phyloP scores from a whole-genome alignment of 2,888 invertebrate species.

The Andrena haemorrhoa region DNA sequence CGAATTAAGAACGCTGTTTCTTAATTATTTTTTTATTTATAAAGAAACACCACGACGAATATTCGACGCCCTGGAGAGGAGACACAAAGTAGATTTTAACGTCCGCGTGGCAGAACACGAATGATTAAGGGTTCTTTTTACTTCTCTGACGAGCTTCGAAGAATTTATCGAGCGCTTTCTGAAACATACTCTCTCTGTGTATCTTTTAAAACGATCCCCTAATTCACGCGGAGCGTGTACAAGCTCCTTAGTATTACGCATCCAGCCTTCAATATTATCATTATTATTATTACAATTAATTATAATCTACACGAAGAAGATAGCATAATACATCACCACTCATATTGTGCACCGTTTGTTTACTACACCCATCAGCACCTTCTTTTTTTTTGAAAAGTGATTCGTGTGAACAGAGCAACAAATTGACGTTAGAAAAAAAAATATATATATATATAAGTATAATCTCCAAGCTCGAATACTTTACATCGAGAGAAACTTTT shows the following conservation, averaged over 20 bases:
- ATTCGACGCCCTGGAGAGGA: slow-evolving; percentile 40
- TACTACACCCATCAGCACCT: slow-evolving; percentile 70
- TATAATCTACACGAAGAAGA: slow-evolving; percentile 66
- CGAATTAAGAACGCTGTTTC: slow-evolving; percentile 61
- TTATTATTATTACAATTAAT: slow-evolving; percentile 73
- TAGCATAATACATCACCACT: slow-evolving; percentile 70
- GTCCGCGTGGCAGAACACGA: slow-evolving; percentile 20
- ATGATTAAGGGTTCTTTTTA: slow-evolving; percentile 39
- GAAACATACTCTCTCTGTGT: slow-evolving; percentile 63
- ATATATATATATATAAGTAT: slow-evolving; percentile 33
- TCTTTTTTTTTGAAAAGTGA: slow-evolving; percentile 34
- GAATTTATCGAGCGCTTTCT: slow-evolving; percentile 61
- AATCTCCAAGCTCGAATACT: slow-evolving; percentile 35
- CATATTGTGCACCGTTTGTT: slow-evolving; percentile 76
- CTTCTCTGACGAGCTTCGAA: slow-evolving; percentile 43
- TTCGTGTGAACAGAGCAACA: slow-evolving; percentile 47
- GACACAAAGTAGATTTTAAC: slow-evolving; percentile 51
- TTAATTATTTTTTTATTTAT: slow-evolving; percentile 66
- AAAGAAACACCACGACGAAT: slow-evolving; percentile 49
- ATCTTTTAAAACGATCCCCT: slow-evolving; percentile 64
- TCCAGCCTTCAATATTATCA: slow-evolving; percentile 76
- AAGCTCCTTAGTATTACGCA: slow-evolving; percentile 80
- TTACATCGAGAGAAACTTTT: slow-evolving; percentile 52
- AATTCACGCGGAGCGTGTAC: slow-evolving; percentile 71
- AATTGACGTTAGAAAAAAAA: slow-evolving; percentile 33